Base-by-base conservation (phyloP, 2,797 vertebrate genomes). In the Labeo calbasu region DNA sequence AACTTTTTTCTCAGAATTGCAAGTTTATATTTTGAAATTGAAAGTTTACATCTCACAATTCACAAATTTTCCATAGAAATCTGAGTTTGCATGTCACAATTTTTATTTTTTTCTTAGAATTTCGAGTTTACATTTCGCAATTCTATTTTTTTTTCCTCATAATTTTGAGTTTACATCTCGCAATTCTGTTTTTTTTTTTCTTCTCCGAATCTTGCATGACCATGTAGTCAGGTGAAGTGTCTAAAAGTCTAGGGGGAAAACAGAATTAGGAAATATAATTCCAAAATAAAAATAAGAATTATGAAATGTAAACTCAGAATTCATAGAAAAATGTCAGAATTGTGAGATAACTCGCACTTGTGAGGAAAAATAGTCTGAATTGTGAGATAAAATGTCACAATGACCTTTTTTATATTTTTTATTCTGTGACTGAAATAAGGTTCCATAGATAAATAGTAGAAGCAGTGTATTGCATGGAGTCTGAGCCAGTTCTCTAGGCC, bases 361-460 rank as follows among this genome's bases (percentile, higher is more conserved):
- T 57, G 8, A 25, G 12, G 21, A 21, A 55, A 23, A 61, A 63
- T n/a, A 1, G 12, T 14, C 59, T 1, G 59, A 63, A 63, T 63
- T 63, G 59, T 28, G 25, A 63, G 13, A 28, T 15, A 28, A 63
- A 28, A 28, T 15, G 14, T 17, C 5, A 6, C 14, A 32, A 63
- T 63, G 5, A 63, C 59, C 23, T 25, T 63, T 63, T 28, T 63
- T 7, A 63, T 3, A 57, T 25, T 0, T 25, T 63, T 14, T 28
- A 28, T 32, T 8, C 61, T 5, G 0, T 63, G 23, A 12, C 1
- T 0, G 23, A 32, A 32, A 32, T 65, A 65, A 25, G 25, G 14
- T 17, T 17, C 5, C 3, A 63, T 65, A 17, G 25, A 65, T 65
- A 28, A 81, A 81, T 81, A 72, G 40, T 71, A 59, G 36, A 71